Percentiles rank a stretch among this genome's conserved stretches.
These are phyloP conservation scores for Catagonus wagneri DNA, from an alignment of 2,113 vertebrate genomes.

Conservation along the genomic window DNA sequence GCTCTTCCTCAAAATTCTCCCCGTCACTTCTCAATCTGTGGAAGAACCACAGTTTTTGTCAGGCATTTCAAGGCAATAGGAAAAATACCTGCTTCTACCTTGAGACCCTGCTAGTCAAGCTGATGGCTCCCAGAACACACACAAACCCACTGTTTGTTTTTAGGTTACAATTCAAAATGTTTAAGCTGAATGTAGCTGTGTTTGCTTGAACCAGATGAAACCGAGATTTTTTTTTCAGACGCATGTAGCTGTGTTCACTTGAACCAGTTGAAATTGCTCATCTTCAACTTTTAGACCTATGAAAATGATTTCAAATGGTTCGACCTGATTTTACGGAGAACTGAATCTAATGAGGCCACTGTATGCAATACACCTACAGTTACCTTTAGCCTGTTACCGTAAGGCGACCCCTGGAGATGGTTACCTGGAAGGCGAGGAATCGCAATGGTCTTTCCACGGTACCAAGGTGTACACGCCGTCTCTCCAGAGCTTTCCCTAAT, in stretches of 20 bases:
- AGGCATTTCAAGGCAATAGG: not conserved
- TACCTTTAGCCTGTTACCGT: not conserved
- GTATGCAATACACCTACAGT: not conserved
- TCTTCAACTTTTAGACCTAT: not conserved
- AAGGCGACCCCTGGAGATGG: not conserved
- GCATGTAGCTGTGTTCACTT: not conserved
- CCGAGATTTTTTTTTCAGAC: too few relatives aligned
- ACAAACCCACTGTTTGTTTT: too few relatives aligned
- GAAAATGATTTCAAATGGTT: constrained; percentile 1
- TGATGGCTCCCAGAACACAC: not conserved
- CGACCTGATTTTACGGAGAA: not conserved
- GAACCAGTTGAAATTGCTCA: too few relatives aligned
- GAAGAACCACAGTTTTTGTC: not conserved
- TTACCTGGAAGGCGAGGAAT: not conserved
- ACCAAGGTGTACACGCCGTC: rapidly evolving
- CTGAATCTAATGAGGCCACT: not conserved
- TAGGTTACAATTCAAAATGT: not conserved
- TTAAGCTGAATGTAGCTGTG: not conserved
- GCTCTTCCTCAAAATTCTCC: not conserved
- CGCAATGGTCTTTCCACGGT: rapidly evolving
- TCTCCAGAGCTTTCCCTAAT: not conserved
- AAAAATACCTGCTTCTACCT: not conserved
- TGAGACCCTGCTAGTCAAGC: rapidly evolving
- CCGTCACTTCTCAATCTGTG: not conserved
- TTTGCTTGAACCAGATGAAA: not conserved